Evolutionary conservation across 2,888 invertebrate species (phyloP).

Genomic region (Pseudococcus jackbeardsleyi): DNA sequence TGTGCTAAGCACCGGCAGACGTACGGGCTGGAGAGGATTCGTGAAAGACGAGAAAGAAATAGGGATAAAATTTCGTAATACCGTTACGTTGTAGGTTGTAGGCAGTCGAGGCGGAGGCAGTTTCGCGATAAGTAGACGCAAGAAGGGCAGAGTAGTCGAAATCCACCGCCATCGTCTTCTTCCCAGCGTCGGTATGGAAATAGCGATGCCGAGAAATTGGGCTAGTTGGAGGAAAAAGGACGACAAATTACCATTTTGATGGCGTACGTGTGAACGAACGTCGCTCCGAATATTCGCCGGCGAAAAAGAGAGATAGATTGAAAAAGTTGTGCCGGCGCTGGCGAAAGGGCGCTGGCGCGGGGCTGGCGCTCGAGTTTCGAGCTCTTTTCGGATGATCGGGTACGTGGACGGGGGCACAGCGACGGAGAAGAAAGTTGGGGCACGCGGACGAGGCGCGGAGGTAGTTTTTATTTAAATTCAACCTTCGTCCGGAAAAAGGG

Average conservation of each 20-base stretch:
- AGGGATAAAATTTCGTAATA: conserved; percentile 7
- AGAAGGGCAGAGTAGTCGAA: conserved; percentile 14
- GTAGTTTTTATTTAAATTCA: conserved; percentile 55
- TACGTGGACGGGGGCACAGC: neutral
- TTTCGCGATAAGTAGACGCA: conserved; percentile 7
- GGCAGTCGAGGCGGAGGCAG: neutral
- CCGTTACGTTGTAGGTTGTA: neutral
- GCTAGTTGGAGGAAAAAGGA: conserved; percentile 35
- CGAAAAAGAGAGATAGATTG: conserved; percentile 12
- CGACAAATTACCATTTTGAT: conserved; percentile 40
- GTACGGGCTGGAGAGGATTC: neutral
- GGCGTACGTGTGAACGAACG: conserved; percentile 25
- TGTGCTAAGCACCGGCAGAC: neutral
- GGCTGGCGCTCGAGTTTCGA: neutral
- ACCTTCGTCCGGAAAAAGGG: conserved; percentile 56
- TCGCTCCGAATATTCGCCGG: neutral
- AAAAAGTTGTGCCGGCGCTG: neutral
- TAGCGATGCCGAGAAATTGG: conserved; percentile 8
- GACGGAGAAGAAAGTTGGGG: too few species aligned
- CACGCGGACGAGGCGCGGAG: neutral
- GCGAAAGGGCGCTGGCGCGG: neutral
- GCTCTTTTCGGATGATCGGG: conserved; percentile 12
- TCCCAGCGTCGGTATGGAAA: neutral
- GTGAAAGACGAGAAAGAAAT: neutral
- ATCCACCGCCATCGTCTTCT: neutral